Evolutionary conservation across 1,140 invertebrate genomes (phyloP), one percentile per base, ranked within the genome.

Genomic region (Oscheius sp.): DNA sequence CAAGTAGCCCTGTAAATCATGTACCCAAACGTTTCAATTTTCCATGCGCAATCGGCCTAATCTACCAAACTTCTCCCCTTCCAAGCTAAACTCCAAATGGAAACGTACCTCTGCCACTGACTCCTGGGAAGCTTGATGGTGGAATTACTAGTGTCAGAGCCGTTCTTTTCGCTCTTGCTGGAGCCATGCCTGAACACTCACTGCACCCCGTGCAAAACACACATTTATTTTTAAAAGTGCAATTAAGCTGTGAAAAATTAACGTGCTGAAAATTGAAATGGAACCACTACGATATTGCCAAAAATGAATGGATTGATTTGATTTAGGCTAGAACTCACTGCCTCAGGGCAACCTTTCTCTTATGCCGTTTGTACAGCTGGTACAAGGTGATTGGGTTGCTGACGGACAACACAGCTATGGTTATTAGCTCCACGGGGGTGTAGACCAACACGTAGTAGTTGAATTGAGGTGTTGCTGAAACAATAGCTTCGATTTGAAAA

Each of bases 301-400:
- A 55, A 7, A 55, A 55, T 13, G 23, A 13, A 20, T 55, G 49
- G 49, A 20, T 7, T 55, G 4, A 55, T 55, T 55, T 23, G 49
- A 55, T 13, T 20, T 55, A 23, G 7, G 28, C 38, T 42, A 42
- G 23, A 69, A 78, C 82, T 76, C 64, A 82, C 81, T 81, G 80
- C 78, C 81, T 64, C 29, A 83, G 74, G n/a, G 81, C 81, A 38
- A 83, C 63, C 73, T 83, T 83, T 26, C 81, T 55, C 68, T 83
- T 84, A 69, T 83, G 81, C 64, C 81, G 55, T 32, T 82, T 73
- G 52, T 84, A 84, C 7, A 84, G 69, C 36, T 79, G 78, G n/a
- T 84, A 63, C 18, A 83, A 62, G 13, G 82, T 83, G 38, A 84
- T 80, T 28, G 81, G 81, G 80, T 84, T 83, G 38, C 73, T 77